Base-by-base conservation (phyloP, 1,140 invertebrate species). In the Nephila pilipes region DNA sequence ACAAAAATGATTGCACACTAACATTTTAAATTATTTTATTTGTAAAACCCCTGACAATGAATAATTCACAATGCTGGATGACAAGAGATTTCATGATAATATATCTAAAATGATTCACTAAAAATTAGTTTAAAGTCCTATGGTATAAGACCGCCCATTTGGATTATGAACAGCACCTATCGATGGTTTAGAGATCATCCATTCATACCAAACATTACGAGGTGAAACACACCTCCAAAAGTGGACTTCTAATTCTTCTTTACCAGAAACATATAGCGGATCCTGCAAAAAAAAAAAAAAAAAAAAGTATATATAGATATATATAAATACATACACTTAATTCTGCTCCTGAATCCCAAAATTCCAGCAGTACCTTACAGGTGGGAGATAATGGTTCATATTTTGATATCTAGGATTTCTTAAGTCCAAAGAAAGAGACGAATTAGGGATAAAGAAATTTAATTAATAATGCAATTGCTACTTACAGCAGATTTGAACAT, bases 201-300 rank as follows among this genome's bases (percentile, higher is more conserved):
- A 99, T 95, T 99, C 98, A 95, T 99, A 99, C 99, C 99, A 99
- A 0, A 99, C 98, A 95, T 98, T 97, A 87, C 97, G 97, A 16
- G 96, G 95, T 93, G 96, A 97, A 88, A 97, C 97, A 75, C 95
- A 93, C 25, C 99, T 96, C 98, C 98, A 99, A 95, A 99, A 99
- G 94, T 98, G 97, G 2, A 99, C 96, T 80, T 97, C 96, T 14
- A 99, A 96, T 87, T 95, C 95, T 80, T 98, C 96, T 55, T 97
- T 97, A 85, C 96, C 96, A 93, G 96, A 96, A 0, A 99, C 95
- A 89, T 97, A 96, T 60, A 98, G 94, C n/a, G 98, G 98, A 88
- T 97, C 97, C 97, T 97, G 95, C 18, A 57, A 91, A 29, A 46
- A 0, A 91, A 83, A 65, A 65, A 14, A n/a, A 65, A n/a, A n/a